These are phyloP conservation scores for Dynastes maya DNA, from an alignment of 2,888 invertebrate genomes.

Conservation along the genomic window DNA sequence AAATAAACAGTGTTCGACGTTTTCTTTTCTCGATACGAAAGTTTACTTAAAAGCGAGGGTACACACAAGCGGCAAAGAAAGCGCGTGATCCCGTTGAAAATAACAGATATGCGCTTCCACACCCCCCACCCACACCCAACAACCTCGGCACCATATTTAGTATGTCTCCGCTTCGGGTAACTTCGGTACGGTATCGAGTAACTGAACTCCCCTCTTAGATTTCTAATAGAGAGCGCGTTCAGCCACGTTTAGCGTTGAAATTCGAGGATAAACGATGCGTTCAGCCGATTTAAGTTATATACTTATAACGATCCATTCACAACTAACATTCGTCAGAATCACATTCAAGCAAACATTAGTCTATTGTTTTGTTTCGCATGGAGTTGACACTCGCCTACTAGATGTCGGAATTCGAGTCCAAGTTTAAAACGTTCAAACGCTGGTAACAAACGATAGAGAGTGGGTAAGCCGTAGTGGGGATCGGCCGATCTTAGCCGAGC, in stretches of 20 bases:
- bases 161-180: neutral
- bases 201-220: neutral
- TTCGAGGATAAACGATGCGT: no score
- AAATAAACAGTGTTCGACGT: no score
- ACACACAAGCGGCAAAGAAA: neutral
- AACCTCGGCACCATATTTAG: conserved; percentile 5
- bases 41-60: neutral
- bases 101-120: neutral
- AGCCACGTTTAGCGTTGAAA: neutral
- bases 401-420: no score
- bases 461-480: no score
- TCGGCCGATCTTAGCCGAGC: neutral
- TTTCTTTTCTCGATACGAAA: neutral
- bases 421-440: no score
- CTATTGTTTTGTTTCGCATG: no score
- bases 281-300: no score
- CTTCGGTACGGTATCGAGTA: neutral
- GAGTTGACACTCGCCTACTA: no score
- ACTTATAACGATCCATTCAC: no score
- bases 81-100: conserved; percentile 1
- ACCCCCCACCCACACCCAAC: neutral
- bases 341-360: no score
- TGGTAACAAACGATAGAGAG: no score
- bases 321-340: no score
- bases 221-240: neutral